Evolutionary conservation across 92 coral and sea anemone genomes (phyloP), one percentile per base, ranked within the genome.

Genomic region (Porites divaricata): DNA sequence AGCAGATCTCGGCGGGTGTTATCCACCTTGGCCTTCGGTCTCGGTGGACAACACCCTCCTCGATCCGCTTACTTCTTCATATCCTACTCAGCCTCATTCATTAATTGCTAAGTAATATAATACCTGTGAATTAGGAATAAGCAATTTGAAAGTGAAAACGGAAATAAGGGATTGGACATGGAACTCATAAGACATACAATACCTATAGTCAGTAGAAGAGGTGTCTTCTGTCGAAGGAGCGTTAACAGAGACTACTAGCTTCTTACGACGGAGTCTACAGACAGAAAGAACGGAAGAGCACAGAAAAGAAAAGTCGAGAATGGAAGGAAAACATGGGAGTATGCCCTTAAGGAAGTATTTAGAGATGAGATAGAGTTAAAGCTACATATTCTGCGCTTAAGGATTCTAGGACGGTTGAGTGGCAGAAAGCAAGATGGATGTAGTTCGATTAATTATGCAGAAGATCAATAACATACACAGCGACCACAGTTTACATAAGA

Each of bases 171-270:
- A 11, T 41, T 58, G 53, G 74, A 69, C 22, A 26, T 41, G 28
- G 19, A 50, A 9, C 20, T 9, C 41, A 51, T 57, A 54, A 56
- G 10, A 9, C 22, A 50, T 26, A 63, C 68, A 89, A 90, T 90
- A 93, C 96, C 96, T 91, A 85, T 79, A 52, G 54, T 87, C 88
- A 70, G 89, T 85, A 51, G 96, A 84, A 70, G 96, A 79, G 28
- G 90, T 77, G 20, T 89, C 73, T 51, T 91, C 97, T 62, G 87
- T 45, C 21, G 79, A 67, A 45, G 85, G 82, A n/a, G 90, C 93
- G 67, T 90, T 83, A 12, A 91, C 92, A 86, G 89, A 89, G 25
- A 93, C 76, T 14, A 94, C 65, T 71, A 94, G 87, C 80, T 84
- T 89, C 82, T 79, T 70, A 87, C 86, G 90, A 67, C 81, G 89